Evolutionary conservation across 2,113 vertebrate species (phyloP).

Genomic region (Dunckerocampus dactyliophorus): DNA sequence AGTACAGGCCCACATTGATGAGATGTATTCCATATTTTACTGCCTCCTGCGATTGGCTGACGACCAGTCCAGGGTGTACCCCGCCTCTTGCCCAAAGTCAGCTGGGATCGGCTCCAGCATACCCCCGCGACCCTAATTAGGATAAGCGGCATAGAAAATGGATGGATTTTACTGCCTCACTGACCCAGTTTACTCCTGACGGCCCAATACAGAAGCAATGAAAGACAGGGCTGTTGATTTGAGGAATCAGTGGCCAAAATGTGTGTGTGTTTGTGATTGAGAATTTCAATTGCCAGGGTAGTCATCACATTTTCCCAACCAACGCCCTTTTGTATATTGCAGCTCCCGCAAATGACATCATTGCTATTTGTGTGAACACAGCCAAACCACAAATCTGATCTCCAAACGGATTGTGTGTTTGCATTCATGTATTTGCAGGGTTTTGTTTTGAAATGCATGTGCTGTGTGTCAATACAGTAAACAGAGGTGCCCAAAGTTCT

Average conservation of each 20-base stretch:
- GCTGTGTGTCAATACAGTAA: too few relatives aligned
- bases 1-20: constrained; percentile 35
- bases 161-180: constrained; percentile 27
- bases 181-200: constrained; percentile 26
- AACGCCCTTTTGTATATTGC: constrained; percentile 15
- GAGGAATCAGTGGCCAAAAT: background rate
- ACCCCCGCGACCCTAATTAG: too few relatives aligned
- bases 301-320: constrained; percentile 9
- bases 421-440: background rate
- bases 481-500: too few relatives aligned
- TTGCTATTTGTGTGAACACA: constrained; percentile 8
- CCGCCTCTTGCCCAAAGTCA: too few relatives aligned
- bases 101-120: too few relatives aligned
- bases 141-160: too few relatives aligned
- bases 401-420: constrained; percentile 8
- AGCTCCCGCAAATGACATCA: constrained; percentile 22
- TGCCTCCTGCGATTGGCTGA: too few relatives aligned
- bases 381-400: constrained; percentile 1
- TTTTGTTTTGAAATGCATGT: background rate
- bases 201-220: constrained; percentile 19
- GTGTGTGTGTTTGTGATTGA: background rate
- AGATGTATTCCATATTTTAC: constrained; percentile 22
- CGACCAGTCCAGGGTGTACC: too few relatives aligned
- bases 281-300: constrained; percentile 6
- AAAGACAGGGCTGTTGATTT: background rate